Percentiles rank a stretch among this genome's conserved stretches.
These are phyloP conservation scores for Cladorhizidae sp. DNA, from an alignment of 37 sponge, comb jelly and placozoan species.

Conservation along the genomic window DNA sequence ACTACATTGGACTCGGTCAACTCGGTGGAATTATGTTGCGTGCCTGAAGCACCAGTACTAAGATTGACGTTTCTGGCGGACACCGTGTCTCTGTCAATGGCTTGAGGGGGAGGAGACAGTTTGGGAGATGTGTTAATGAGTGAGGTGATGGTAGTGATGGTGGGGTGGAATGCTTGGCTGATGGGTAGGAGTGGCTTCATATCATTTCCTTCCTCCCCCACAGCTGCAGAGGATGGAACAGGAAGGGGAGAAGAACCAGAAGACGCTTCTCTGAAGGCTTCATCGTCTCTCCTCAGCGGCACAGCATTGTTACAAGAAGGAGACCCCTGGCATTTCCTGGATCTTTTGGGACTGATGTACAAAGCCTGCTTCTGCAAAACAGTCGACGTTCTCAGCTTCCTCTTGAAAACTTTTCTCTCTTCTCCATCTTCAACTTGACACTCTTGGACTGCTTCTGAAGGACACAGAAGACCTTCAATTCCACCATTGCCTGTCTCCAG, in stretches of 20 bases:
- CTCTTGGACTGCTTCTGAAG: no score
- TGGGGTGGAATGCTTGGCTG: background rate
- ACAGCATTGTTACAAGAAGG: no score
- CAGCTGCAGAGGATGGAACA: background rate
- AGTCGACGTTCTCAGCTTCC: background rate
- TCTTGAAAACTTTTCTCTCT: background rate
- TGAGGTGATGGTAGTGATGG: background rate
- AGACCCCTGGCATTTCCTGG: background rate
- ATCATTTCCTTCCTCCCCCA: background rate
- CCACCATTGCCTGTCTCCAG: background rate
- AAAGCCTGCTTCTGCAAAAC: background rate
- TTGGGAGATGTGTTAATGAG: background rate
- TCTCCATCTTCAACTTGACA: no score
- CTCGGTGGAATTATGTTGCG: background rate
- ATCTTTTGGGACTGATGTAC: background rate
- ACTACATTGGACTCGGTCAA: background rate
- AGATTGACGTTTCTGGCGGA: background rate
- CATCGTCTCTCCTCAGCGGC: no score
- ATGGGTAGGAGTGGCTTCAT: constrained; percentile 7
- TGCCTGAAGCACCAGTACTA: background rate
- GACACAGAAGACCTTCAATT: no score
- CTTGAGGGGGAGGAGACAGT: background rate
- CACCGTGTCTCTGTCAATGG: background rate
- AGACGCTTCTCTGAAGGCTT: background rate
- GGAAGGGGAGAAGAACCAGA: background rate